Evolutionary conservation across 2,888 invertebrate genomes (phyloP).

Genomic region (Plagodis dolabraria): DNA sequence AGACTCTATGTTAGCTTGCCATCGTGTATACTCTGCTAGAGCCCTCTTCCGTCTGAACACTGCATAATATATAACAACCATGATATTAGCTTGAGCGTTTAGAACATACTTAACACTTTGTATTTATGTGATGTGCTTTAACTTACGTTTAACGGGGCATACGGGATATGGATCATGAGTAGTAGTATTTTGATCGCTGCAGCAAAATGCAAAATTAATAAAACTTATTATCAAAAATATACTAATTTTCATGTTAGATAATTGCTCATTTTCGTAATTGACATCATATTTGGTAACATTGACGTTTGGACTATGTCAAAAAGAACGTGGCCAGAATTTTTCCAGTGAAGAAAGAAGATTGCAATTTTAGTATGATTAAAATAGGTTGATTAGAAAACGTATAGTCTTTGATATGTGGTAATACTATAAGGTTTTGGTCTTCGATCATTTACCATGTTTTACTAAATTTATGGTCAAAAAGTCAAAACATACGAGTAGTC

Average conservation of each 20-base stretch:
- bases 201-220: conserved; percentile 56
- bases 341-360: conserved; percentile 11
- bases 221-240: conserved; percentile 69
- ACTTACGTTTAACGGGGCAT: conserved; percentile 65
- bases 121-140: not conserved
- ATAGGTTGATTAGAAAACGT: not conserved
- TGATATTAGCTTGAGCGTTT: not conserved
- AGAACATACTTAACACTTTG: not conserved
- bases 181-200: conserved; percentile 52
- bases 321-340: conserved; percentile 44
- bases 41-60: conserved; percentile 64
- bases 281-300: conserved; percentile 31
- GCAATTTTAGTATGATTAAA: not conserved
- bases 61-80: conserved; percentile 33
- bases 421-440: too few relatives aligned
- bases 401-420: too few relatives aligned
- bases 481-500: too few relatives aligned
- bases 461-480: too few relatives aligned
- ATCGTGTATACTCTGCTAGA: conserved; percentile 68
- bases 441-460: too few relatives aligned
- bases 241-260: conserved; percentile 73
- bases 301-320: conserved; percentile 35
- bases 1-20: conserved; percentile 61
- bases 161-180: conserved; percentile 49
- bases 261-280: conserved; percentile 57